These are phyloP conservation scores for Micropterix aruncella DNA, from an alignment of 2,888 invertebrate species.

Conservation along the genomic window DNA sequence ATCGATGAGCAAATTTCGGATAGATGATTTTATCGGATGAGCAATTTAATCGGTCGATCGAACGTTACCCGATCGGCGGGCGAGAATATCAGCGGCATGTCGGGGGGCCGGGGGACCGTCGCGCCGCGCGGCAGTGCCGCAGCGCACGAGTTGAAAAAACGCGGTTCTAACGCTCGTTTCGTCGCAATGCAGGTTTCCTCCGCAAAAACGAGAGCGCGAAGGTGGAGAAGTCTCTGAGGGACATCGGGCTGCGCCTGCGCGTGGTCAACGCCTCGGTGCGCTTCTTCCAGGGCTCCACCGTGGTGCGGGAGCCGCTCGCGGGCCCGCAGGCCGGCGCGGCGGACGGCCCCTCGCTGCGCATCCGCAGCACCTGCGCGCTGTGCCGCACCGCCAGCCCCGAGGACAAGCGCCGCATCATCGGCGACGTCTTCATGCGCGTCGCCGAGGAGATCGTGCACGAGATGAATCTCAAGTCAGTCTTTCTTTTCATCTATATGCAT, in stretches of 20 bases:
- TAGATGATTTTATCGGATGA: too few species aligned
- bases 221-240: constrained; percentile 71
- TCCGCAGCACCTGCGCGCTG: constrained; percentile 63
- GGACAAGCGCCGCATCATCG: constrained; percentile 96
- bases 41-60: too few species aligned
- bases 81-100: too few species aligned
- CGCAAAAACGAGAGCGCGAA: constrained; percentile 85
- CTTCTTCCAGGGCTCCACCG: constrained; percentile 72
- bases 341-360: constrained; percentile 13
- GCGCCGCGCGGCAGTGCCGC: too few species aligned
- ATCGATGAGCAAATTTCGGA: too few species aligned
- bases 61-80: too few species aligned
- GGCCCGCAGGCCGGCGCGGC: neutral
- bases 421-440: constrained; percentile 93
- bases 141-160: too few species aligned
- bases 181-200: constrained; percentile 71
- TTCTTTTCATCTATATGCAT: neutral
- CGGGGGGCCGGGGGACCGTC: too few species aligned
- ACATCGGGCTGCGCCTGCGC: constrained; percentile 70
- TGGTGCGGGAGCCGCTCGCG: constrained; percentile 48
- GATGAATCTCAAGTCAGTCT: constrained; percentile 54
- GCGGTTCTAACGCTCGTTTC: too few species aligned
- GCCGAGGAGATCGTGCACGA: constrained; percentile 82
- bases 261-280: constrained; percentile 49
- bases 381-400: constrained; percentile 86